A percentile compares a stretch with the other conserved stretches of the same genome.
These are phyloP conservation scores for Pangasius krempfi DNA, from an alignment of 2,797 vertebrate genomes.

Conservation along the genomic window DNA sequence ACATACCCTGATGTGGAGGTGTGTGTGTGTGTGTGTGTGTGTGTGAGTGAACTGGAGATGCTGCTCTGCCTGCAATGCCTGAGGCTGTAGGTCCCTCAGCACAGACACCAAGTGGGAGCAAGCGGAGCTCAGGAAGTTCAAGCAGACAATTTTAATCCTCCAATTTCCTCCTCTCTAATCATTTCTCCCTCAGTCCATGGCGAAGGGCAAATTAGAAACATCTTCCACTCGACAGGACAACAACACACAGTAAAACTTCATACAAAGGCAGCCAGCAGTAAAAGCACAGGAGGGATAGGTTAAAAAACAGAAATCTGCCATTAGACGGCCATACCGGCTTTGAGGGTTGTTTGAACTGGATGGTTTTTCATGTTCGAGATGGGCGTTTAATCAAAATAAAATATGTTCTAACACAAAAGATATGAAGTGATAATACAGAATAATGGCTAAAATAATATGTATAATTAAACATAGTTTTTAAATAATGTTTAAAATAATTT, in stretches of 20 bases:
- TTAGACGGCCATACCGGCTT: neutral
- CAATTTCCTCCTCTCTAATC: conserved; percentile 99
- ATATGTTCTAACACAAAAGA: neutral
- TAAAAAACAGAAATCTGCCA: conserved; percentile 12
- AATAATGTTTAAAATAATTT: neutral
- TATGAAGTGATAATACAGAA: neutral
- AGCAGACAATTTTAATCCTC: conserved; percentile 98
- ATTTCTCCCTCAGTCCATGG: conserved; percentile 85
- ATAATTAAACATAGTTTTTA: neutral
- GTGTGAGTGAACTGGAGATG: conserved; percentile 34
- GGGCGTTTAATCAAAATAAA: neutral
- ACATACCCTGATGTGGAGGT: conserved; percentile 30
- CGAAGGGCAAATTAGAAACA: conserved; percentile 91
- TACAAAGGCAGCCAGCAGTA: conserved; percentile 39
- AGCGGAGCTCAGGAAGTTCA: conserved; percentile 92
- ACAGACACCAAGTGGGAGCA: conserved; percentile 61
- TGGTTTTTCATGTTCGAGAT: neutral
- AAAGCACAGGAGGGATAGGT: conserved; percentile 10
- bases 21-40: conserved; percentile 34
- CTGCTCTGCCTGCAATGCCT: conserved; percentile 42
- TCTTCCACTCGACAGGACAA: conserved; percentile 71
- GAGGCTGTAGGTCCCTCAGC: conserved; percentile 47
- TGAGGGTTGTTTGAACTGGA: neutral
- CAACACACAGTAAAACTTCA: conserved; percentile 47
- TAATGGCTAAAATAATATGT: neutral